These are phyloP conservation scores for Borostomias antarcticus DNA, from an alignment of 2,797 vertebrate species.

Conservation along the genomic window DNA sequence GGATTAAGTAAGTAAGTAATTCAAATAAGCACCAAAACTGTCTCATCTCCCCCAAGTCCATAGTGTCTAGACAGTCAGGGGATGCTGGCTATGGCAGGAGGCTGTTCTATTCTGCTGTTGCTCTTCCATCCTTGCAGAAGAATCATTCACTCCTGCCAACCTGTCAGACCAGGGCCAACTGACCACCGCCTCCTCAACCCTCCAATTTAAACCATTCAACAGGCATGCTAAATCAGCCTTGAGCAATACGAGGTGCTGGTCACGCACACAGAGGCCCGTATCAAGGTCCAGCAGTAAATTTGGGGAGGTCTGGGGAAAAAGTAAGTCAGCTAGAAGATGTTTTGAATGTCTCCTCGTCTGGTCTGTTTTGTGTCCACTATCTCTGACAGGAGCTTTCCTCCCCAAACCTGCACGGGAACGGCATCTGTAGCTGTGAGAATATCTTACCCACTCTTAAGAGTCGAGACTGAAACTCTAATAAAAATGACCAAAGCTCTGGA, in stretches of 20 bases:
- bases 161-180: neutral
- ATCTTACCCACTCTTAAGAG: slow-evolving; percentile 11
- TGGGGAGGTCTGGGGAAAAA: slow-evolving; percentile 29
- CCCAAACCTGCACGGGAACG: slow-evolving; percentile 31
- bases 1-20: no score
- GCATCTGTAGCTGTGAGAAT: slow-evolving; percentile 33
- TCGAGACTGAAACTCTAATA: slow-evolving; percentile 18
- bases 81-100: no score
- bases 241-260: neutral
- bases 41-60: no score
- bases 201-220: neutral
- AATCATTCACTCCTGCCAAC: no score
- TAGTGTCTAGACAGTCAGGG: no score
- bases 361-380: slow-evolving; percentile 20
- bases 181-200: neutral
- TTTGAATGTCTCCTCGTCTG: slow-evolving; percentile 8
- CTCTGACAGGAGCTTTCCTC: slow-evolving; percentile 30
- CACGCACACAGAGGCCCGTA: neutral
- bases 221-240: neutral
- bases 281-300: neutral
- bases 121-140: neutral
- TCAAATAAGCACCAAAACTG: no score
- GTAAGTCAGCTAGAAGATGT: slow-evolving; percentile 18
- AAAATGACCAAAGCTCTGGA: slow-evolving; percentile 33
- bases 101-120: no score